phyloP scores from a whole-genome alignment of 2,113 vertebrate genomes.

The Microcebus tavaratra region DNA sequence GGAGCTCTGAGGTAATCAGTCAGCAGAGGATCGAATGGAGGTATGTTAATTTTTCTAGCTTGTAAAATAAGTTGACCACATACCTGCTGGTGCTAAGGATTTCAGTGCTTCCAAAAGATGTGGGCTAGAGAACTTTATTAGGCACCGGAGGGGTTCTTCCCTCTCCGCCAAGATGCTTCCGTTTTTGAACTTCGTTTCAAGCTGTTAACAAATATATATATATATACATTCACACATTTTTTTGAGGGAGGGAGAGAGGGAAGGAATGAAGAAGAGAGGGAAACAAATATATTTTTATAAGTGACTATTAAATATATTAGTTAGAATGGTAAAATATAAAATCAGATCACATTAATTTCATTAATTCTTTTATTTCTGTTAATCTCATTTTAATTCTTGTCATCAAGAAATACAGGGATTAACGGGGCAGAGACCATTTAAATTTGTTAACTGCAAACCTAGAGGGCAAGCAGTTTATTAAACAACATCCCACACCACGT shows the following conservation, averaged over 20 bases:
- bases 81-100: slow-evolving; percentile 90
- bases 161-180: slow-evolving; percentile 81
- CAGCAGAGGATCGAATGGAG: background rate
- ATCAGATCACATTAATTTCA: background rate
- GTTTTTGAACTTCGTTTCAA: slow-evolving; percentile 92
- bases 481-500: background rate
- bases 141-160: slow-evolving; percentile 89
- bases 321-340: slow-evolving; percentile 27
- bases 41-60: background rate
- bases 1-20: background rate
- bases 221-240: too few relatives aligned
- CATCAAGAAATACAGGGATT: background rate
- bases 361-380: background rate
- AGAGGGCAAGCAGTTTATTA: background rate
- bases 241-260: too few relatives aligned
- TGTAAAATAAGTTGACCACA: slow-evolving; percentile 57
- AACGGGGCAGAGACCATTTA: background rate
- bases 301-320: background rate
- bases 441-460: background rate
- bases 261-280: too few relatives aligned
- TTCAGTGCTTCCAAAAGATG: slow-evolving; percentile 93
- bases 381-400: background rate
- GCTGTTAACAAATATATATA: slow-evolving; percentile 83
- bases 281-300: slow-evolving; percentile 66
- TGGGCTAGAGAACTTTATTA: slow-evolving; percentile 92